Evolutionary conservation across 2,888 invertebrate genomes (phyloP).

Genomic region (Caenorhabditis macrosperma): DNA sequence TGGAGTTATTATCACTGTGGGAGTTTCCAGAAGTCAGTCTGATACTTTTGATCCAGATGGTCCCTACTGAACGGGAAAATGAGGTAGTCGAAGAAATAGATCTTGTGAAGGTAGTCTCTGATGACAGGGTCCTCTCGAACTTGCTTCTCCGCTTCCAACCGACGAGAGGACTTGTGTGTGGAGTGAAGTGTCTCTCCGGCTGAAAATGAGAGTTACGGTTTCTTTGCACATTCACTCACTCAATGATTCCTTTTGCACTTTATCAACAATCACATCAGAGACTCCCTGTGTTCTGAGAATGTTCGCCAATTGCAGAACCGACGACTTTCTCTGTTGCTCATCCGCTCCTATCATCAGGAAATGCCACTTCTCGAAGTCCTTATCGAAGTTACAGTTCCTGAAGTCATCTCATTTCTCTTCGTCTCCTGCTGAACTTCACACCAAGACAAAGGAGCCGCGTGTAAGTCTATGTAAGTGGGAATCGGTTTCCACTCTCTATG

Average conservation of each 20-base stretch:
- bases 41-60: slow-evolving; percentile 25
- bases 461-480: background rate
- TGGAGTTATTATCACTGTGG: background rate
- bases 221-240: slow-evolving; percentile 1
- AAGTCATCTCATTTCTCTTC: background rate
- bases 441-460: slow-evolving; percentile 19
- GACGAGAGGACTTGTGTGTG: slow-evolving; percentile 17
- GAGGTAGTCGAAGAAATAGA: slow-evolving; percentile 37
- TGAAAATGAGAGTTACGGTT: slow-evolving; percentile 1
- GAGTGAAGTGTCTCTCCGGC: slow-evolving; percentile 30
- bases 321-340: slow-evolving; percentile 10
- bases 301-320: slow-evolving; percentile 9
- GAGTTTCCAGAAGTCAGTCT: slow-evolving; percentile 10
- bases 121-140: slow-evolving; percentile 15
- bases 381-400: slow-evolving; percentile 25
- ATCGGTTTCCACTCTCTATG: slow-evolving; percentile 33
- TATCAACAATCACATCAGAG: background rate
- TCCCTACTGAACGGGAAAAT: slow-evolving; percentile 22
- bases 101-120: slow-evolving; percentile 36
- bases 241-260: slow-evolving; percentile 2
- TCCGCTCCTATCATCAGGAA: slow-evolving; percentile 33
- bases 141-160: slow-evolving; percentile 17
- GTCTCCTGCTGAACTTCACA: background rate
- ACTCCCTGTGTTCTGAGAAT: slow-evolving; percentile 29
- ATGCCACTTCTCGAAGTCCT: slow-evolving; percentile 14